Evolutionary conservation across 2,113 vertebrate species (phyloP).

Genomic region (Tachuris rubrigastra): DNA sequence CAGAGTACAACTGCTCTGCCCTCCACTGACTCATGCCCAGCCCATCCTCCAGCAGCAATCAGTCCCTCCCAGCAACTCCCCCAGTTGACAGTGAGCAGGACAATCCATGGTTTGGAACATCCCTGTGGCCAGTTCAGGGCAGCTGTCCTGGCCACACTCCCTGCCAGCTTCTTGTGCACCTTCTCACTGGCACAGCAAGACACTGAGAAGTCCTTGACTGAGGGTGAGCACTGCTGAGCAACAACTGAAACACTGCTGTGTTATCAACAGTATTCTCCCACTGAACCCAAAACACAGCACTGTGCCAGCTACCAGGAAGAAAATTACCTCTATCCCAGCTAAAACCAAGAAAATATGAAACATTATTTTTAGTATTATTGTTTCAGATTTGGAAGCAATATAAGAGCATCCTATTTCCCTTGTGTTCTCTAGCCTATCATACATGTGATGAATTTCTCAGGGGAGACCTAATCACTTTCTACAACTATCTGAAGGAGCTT

Average conservation of each 20-base stretch:
- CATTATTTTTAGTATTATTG: neutral
- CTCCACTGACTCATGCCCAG: neutral
- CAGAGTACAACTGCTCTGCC: neutral
- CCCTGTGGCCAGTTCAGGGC: neutral
- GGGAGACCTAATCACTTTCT: neutral
- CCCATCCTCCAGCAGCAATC: neutral
- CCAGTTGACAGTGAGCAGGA: neutral
- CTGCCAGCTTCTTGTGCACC: neutral
- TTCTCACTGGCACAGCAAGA: neutral
- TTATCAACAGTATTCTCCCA: neutral
- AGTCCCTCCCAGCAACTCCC: neutral
- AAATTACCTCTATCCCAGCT: neutral
- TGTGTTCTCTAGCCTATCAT: neutral
- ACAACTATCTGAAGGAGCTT: neutral
- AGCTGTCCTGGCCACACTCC: neutral
- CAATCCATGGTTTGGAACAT: neutral
- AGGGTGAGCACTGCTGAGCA: neutral
- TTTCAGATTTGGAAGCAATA: neutral
- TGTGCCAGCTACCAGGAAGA: neutral
- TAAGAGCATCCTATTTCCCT: neutral
- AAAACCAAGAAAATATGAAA: neutral
- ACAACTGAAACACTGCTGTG: neutral
- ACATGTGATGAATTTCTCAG: neutral
- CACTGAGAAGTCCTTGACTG: neutral
- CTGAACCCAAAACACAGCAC: neutral